Conservation (phyloP, 2,888 invertebrate species). For the Sarcophaga subvicina region DNA sequence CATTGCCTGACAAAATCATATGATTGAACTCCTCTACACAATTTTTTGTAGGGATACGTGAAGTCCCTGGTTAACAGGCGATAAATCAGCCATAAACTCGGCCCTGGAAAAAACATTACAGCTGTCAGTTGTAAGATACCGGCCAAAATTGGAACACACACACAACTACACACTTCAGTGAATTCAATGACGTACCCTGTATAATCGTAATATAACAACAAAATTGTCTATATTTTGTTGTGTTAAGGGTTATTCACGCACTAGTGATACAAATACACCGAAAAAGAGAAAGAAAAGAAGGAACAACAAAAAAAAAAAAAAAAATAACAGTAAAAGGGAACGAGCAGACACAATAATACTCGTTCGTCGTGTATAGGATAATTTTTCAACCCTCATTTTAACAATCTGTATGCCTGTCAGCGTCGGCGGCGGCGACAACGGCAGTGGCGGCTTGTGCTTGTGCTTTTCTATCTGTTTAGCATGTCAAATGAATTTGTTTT, state of each 20-base stretch:
- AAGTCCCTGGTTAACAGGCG: too few relatives aligned
- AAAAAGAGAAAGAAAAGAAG: background rate
- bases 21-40: too few relatives aligned
- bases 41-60: too few relatives aligned
- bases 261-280: conserved; percentile 36
- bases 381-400: conserved; percentile 54
- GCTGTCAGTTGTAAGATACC: too few relatives aligned
- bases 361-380: background rate
- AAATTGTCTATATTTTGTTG: conserved; percentile 46
- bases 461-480: conserved; percentile 43
- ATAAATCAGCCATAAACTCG: too few relatives aligned
- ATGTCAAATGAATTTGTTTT: conserved; percentile 52
- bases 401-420: conserved; percentile 8
- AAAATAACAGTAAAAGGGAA: background rate
- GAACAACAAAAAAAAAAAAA: conserved; percentile 13
- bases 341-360: conserved; percentile 12
- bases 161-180: background rate
- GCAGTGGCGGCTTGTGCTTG: background rate
- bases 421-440: background rate
- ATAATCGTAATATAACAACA: background rate
- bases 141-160: too few relatives aligned
- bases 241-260: conserved; percentile 67
- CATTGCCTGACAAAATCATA: too few relatives aligned
- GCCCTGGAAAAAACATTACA: too few relatives aligned
- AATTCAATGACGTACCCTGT: background rate